Conservation (phyloP, 1,140 invertebrate species). For the Pseudachorutes palmiensis region DNA sequence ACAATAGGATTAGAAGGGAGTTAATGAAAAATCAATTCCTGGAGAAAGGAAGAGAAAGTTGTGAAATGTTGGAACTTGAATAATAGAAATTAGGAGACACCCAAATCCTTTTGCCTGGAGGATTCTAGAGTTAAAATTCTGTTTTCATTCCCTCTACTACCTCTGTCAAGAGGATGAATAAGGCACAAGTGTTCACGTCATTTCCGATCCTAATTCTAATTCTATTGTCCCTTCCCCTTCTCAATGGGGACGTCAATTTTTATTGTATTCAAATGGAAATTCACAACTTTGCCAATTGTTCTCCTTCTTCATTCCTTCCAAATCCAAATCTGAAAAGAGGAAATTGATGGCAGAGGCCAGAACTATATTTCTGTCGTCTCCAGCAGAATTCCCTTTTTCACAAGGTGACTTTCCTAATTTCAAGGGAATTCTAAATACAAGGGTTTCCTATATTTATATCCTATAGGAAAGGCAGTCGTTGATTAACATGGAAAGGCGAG, state of each 20-base stretch:
- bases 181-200: conserved; percentile 1
- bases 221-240: not conserved
- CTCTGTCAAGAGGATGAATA: not conserved
- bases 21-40: too few relatives aligned
- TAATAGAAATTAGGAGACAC: too few relatives aligned
- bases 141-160: not conserved
- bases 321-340: not conserved
- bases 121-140: not conserved
- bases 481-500: too few relatives aligned
- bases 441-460: too few relatives aligned
- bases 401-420: not conserved
- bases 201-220: conserved; percentile 5
- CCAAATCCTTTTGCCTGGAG: too few relatives aligned
- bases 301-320: not conserved
- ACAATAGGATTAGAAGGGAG: too few relatives aligned
- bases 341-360: conserved; percentile 11
- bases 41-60: too few relatives aligned
- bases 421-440: too few relatives aligned
- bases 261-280: conserved; percentile 9
- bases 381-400: not conserved
- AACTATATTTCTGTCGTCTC: not conserved
- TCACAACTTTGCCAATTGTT: not conserved
- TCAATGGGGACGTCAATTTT: not conserved
- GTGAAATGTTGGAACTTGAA: too few relatives aligned
- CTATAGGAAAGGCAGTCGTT: too few relatives aligned